Conservation (phyloP, 2,888 invertebrate species). For the Matsumyia berberina region DNA sequence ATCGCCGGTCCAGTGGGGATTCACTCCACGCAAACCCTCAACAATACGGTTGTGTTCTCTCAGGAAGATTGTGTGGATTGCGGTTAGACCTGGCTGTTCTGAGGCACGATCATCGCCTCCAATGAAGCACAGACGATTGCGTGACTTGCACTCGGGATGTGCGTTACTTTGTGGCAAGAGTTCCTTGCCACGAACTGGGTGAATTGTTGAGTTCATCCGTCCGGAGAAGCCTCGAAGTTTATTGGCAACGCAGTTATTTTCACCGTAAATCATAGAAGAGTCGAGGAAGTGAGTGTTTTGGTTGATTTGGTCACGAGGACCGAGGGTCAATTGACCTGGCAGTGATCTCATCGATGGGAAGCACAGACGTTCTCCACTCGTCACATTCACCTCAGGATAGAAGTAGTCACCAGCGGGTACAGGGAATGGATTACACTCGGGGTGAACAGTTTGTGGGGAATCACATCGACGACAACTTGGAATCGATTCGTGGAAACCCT, state of each 20-base stretch:
- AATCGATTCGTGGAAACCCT: slow-evolving; percentile 95
- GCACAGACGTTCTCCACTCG: slow-evolving; percentile 93
- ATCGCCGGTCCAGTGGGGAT: slow-evolving; percentile 95
- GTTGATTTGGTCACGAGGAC: slow-evolving; percentile 96
- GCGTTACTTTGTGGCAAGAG: slow-evolving; percentile 90
- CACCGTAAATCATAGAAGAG: slow-evolving; percentile 94
- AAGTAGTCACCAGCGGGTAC: slow-evolving; percentile 95
- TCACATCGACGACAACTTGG: slow-evolving; percentile 96
- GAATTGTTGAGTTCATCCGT: slow-evolving; percentile 91
- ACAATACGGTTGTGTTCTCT: slow-evolving; percentile 95
- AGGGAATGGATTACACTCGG: slow-evolving; percentile 96
- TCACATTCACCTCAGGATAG: slow-evolving; percentile 93
- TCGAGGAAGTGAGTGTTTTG: slow-evolving; percentile 96
- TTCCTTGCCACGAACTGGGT: slow-evolving; percentile 90
- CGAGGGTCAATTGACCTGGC: slow-evolving; percentile 94
- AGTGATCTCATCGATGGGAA: slow-evolving; percentile 97
- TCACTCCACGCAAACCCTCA: slow-evolving; percentile 90
- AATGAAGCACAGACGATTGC: slow-evolving; percentile 93
- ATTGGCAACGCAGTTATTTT: slow-evolving; percentile 92
- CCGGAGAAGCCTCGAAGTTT: slow-evolving; percentile 92
- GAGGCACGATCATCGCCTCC: slow-evolving; percentile 96
- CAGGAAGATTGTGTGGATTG: slow-evolving; percentile 94
- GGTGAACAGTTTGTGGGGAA: slow-evolving; percentile 93
- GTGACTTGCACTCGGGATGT: slow-evolving; percentile 95
- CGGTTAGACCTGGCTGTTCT: slow-evolving; percentile 95